These are phyloP conservation scores for Synaphobranchus kaupii DNA, from an alignment of 2,797 vertebrate species.

Conservation along the genomic window DNA sequence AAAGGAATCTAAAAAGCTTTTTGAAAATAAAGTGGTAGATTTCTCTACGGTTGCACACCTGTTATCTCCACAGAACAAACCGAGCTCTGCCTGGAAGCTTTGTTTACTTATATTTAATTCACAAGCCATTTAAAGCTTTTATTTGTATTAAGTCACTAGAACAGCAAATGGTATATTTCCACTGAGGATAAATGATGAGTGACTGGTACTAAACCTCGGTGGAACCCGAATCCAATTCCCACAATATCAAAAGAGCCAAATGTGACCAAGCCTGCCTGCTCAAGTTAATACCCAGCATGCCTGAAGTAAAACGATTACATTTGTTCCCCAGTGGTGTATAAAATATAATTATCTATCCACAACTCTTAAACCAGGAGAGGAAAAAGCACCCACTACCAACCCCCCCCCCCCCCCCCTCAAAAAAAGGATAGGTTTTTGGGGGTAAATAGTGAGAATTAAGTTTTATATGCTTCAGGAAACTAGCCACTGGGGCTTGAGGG, in stretches of 20 bases:
- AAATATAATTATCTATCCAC: not conserved
- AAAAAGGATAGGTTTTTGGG: not conserved
- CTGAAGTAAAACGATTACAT: not conserved
- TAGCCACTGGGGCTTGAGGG: not conserved
- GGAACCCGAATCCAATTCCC: not conserved
- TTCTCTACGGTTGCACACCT: not conserved
- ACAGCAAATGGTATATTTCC: not conserved
- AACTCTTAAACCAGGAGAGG: not conserved
- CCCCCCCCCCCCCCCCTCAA: not conserved
- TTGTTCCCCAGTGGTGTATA: not conserved
- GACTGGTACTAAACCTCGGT: not conserved
- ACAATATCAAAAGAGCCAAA: not conserved
- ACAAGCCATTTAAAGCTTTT: not conserved
- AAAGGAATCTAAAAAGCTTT: not conserved
- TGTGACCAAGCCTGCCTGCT: not conserved
- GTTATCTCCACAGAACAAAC: not conserved
- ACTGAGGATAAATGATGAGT: not conserved
- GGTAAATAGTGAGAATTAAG: not conserved
- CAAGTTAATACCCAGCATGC: not conserved
- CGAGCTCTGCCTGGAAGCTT: not conserved
- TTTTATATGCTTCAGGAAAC: not conserved
- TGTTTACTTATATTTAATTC: not conserved
- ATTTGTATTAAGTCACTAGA: slow-evolving; percentile 1
- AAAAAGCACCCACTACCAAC: not conserved
- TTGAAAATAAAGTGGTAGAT: not conserved